These are phyloP conservation scores for Atlantisia rogersi DNA, from an alignment of 2,113 vertebrate species.

Conservation along the genomic window DNA sequence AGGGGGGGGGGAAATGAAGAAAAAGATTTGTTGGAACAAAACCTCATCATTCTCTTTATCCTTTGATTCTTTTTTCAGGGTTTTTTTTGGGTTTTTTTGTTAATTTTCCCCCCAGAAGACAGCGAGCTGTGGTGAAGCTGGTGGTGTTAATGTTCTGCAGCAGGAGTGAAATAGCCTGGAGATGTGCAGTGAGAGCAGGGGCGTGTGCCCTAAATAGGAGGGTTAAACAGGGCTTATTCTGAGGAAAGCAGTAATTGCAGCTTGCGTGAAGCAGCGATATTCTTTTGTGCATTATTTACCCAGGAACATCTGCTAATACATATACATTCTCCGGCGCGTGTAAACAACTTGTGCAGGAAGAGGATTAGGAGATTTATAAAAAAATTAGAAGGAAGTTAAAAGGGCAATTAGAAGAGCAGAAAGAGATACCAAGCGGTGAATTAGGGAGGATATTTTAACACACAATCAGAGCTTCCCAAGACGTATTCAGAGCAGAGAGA, in stretches of 20 bases:
- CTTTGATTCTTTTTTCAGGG: not conserved
- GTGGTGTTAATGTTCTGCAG: constrained; percentile 57
- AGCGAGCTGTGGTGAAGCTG: not conserved
- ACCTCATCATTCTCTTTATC: not conserved
- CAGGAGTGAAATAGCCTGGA: constrained; percentile 48
- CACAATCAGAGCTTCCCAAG: constrained; percentile 73
- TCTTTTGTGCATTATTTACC: constrained; percentile 71
- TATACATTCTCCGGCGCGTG: constrained; percentile 62
- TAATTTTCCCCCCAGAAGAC: not conserved
- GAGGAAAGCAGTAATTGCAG: constrained; percentile 51
- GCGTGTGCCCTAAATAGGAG: constrained; percentile 19
- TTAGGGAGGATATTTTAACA: constrained; percentile 76
- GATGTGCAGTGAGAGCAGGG: constrained; percentile 24
- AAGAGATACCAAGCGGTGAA: constrained; percentile 68
- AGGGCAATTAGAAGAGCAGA: constrained; percentile 77
- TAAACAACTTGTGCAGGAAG: constrained; percentile 71
- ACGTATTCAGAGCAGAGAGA: constrained; percentile 72
- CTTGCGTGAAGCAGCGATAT: constrained; percentile 31
- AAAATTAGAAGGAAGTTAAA: constrained; percentile 74
- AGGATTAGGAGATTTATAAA: constrained; percentile 64
- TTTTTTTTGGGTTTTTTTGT: no score
- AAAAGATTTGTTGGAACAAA: not conserved
- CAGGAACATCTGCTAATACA: constrained; percentile 73
- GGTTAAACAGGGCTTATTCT: constrained; percentile 62
- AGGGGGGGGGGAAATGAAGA: not conserved